phyloP scores from a whole-genome alignment of 2,113 vertebrate species.

The Propithecus coquereli region DNA sequence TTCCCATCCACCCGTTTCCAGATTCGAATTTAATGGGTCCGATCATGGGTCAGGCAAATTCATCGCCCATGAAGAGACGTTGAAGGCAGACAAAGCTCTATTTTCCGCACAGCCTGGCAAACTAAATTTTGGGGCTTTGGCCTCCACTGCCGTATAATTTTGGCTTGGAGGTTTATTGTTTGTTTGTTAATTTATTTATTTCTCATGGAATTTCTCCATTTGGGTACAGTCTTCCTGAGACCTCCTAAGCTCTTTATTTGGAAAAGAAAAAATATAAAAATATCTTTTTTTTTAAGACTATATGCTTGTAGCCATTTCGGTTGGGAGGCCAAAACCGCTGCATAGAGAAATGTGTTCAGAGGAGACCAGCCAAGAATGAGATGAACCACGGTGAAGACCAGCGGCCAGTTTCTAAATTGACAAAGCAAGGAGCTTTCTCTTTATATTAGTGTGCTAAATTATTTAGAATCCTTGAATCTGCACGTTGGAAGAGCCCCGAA shows the following conservation, averaged over 20 bases:
- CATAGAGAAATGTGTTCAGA: constrained; percentile 44
- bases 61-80: neutral
- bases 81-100: neutral
- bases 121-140: neutral
- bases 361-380: constrained; percentile 14
- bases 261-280: neutral
- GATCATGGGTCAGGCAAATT: neutral
- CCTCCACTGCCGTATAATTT: neutral
- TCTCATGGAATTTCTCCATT: neutral
- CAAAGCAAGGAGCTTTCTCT: neutral
- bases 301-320: neutral
- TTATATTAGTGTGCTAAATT: neutral
- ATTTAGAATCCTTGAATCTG: neutral
- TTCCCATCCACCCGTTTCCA: neutral
- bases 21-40: neutral
- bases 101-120: neutral
- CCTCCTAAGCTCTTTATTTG: constrained; percentile 46
- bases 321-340: constrained; percentile 2
- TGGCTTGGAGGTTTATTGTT: neutral
- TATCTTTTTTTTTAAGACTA: neutral
- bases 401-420: neutral
- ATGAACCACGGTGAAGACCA: neutral
- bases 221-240: neutral
- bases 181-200: neutral
- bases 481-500: neutral